Evolutionary conservation across 2,113 vertebrate species (phyloP).

Genomic region (Circaetus cinerascens): DNA sequence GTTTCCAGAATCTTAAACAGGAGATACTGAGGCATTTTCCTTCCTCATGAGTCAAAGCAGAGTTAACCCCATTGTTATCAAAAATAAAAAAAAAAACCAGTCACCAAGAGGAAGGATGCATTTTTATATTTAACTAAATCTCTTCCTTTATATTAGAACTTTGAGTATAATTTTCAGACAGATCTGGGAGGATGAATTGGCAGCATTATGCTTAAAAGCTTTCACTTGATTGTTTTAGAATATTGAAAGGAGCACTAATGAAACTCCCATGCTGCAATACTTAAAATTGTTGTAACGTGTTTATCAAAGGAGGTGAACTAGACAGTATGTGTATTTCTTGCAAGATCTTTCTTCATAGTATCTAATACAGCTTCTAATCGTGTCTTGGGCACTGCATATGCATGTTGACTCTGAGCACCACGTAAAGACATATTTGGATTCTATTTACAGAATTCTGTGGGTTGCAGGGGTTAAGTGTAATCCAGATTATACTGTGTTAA

Average conservation of each 20-base stretch:
- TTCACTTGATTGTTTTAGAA: not conserved
- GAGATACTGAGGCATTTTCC: slow-evolving; percentile 50
- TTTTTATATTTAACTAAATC: slow-evolving; percentile 14
- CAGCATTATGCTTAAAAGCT: not conserved
- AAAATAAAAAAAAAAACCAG: not conserved
- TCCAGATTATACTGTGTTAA: slow-evolving; percentile 55
- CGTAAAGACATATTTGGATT: not conserved
- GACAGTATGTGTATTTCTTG: not conserved
- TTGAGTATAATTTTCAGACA: not conserved
- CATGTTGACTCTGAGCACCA: not conserved
- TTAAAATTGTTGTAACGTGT: not conserved
- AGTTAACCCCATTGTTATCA: slow-evolving; percentile 51
- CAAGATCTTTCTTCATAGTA: not conserved
- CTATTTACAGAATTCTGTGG: not conserved
- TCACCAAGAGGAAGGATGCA: not conserved
- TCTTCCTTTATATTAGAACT: not conserved
- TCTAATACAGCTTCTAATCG: not conserved
- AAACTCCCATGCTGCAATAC: not conserved
- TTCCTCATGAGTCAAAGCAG: slow-evolving; percentile 42
- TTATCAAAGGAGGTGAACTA: not conserved
- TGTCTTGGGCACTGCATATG: not conserved
- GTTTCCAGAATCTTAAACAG: slow-evolving; percentile 58
- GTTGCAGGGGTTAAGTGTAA: slow-evolving; percentile 45
- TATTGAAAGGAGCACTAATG: not conserved
- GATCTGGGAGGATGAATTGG: not conserved